phyloP scores from a whole-genome alignment of 2,113 vertebrate species.

The Brachyhypopomus occidentalis region DNA sequence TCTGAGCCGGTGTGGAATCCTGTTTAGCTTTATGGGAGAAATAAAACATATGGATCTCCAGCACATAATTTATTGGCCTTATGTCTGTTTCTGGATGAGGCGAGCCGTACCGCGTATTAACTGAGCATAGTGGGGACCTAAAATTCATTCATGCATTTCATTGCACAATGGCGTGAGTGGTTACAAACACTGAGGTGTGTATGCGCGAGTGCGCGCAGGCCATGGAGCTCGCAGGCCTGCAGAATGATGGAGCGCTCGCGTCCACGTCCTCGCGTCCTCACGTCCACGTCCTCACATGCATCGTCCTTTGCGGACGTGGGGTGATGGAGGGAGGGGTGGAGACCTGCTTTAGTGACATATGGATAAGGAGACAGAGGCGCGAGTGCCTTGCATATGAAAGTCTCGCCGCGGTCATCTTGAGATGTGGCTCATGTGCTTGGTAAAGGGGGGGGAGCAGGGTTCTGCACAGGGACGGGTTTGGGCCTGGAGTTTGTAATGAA shows the following conservation, averaged over 20 bases:
- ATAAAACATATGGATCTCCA: constrained; percentile 52
- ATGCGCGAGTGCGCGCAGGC: constrained; percentile 43
- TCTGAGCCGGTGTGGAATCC: constrained; percentile 24
- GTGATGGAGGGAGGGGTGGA: constrained; percentile 24
- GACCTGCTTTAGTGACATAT: constrained; percentile 38
- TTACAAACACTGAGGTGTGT: constrained; percentile 53
- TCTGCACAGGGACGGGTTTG: not conserved
- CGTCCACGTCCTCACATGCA: too few species aligned
- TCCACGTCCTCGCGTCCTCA: too few species aligned
- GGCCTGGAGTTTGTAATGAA: not conserved
- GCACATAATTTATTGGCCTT: constrained; percentile 62
- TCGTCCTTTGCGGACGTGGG: too few species aligned
- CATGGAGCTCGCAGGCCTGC: constrained; percentile 30
- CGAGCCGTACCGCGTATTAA: constrained; percentile 51
- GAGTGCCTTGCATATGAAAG: constrained; percentile 6
- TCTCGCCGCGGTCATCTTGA: not conserved
- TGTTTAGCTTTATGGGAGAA: constrained; percentile 4
- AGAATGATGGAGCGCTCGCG: not conserved
- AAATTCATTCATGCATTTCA: constrained; percentile 48
- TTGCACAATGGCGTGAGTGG: constrained; percentile 47
- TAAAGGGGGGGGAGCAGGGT: not conserved
- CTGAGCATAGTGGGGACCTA: constrained; percentile 57
- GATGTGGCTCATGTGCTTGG: not conserved
- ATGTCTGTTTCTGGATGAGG: constrained; percentile 47
- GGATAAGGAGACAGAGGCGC: not conserved